These are phyloP conservation scores for Mesitornis unicolor DNA, from an alignment of 2,113 vertebrate species.

Conservation along the genomic window DNA sequence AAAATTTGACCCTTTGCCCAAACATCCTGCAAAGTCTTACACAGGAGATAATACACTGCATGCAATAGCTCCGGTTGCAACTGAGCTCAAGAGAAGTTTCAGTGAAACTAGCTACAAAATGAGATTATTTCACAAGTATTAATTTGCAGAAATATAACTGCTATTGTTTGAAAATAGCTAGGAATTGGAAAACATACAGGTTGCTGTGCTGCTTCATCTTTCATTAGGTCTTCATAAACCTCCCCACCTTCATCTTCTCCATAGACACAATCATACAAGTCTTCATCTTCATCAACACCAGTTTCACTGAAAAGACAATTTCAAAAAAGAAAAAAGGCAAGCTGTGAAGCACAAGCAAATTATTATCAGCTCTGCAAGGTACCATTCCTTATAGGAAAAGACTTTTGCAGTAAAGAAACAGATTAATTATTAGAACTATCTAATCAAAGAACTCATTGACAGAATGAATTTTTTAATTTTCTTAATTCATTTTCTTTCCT, in stretches of 20 bases:
- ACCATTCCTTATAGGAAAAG: neutral
- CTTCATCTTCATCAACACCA: constrained; percentile 86
- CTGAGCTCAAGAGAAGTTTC: neutral
- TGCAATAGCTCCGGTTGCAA: fast-evolving
- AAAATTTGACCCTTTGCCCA: neutral
- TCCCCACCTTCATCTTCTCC: constrained; percentile 94
- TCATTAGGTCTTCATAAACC: constrained; percentile 97
- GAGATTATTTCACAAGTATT: neutral
- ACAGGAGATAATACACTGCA: neutral
- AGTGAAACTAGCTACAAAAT: neutral
- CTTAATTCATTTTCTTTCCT: neutral
- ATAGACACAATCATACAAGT: constrained; percentile 94
- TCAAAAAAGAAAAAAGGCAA: neutral
- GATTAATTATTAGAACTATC: neutral
- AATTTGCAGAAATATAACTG: neutral
- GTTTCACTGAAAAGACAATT: constrained; percentile 79
- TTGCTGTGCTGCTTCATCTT: constrained; percentile 85
- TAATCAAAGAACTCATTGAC: neutral
- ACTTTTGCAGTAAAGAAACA: neutral
- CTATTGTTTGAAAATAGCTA: neutral
- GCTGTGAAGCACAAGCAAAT: neutral
- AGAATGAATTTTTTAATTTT: no score
- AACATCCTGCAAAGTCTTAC: neutral
- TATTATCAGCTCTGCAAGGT: neutral
- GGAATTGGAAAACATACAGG: constrained; percentile 70